phyloP scores from a whole-genome alignment of 2,888 invertebrate genomes.

The Watsonalla binaria region DNA sequence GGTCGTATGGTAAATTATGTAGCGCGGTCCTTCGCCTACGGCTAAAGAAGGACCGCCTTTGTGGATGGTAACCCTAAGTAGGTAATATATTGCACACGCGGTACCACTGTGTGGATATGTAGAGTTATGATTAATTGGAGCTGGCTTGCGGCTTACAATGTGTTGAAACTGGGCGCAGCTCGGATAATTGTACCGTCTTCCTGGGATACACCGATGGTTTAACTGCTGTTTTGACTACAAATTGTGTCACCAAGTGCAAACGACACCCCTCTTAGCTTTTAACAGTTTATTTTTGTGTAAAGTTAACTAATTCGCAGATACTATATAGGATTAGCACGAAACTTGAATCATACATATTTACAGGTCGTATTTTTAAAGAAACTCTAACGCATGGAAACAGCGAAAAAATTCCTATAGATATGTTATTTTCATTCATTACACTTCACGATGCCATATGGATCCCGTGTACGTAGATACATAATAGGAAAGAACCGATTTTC shows the following conservation, averaged over 20 bases:
- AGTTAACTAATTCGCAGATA: too few species aligned
- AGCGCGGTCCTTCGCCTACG: background rate
- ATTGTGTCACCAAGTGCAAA: background rate
- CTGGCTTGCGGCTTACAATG: conserved; percentile 37
- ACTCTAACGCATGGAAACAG: too few species aligned
- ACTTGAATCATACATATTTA: too few species aligned
- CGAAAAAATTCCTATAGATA: too few species aligned
- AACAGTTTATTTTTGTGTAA: too few species aligned
- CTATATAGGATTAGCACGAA: too few species aligned
- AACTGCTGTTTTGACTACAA: background rate
- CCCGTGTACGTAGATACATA: too few species aligned
- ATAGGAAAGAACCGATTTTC: too few species aligned
- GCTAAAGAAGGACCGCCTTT: background rate
- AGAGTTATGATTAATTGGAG: conserved; percentile 45
- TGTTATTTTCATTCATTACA: too few species aligned
- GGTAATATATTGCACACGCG: conserved; percentile 52
- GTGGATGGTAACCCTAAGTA: conserved; percentile 33
- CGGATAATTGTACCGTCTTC: conserved; percentile 25
- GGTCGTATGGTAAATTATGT: conserved; percentile 1
- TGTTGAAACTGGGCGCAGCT: conserved; percentile 40
- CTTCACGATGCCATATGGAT: too few species aligned
- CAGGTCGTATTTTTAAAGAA: too few species aligned
- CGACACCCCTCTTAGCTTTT: too few species aligned
- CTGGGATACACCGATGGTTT: conserved; percentile 7
- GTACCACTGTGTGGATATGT: conserved; percentile 36